Base-by-base conservation (phyloP, 2,888 invertebrate species). In the Tetheella fluctuosa region DNA sequence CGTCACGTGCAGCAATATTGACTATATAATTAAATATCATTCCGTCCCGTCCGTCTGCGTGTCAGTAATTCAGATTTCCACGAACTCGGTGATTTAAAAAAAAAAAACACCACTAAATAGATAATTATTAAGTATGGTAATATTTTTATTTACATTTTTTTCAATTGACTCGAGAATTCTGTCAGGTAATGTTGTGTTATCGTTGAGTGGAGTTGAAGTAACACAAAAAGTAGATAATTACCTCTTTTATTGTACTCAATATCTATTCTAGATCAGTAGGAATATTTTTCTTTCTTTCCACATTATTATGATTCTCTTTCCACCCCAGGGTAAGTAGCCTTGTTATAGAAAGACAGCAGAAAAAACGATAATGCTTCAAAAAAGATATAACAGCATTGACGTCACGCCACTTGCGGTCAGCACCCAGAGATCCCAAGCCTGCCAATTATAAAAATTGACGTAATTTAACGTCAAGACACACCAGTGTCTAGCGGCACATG, bases 31-130 rank as follows among this genome's bases (percentile, higher is more conserved):
- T 64, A 64, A 63, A 61, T 62, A 61, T 48, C 23, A 20, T n/a
- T 20, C 23, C 52, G 17, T 42, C 17, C 17, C 15, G 20, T 48
- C 48, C 12, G 60, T 61, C 59, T 55, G 69, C 66, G 68, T 69
- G 69, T 25, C 61, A 61, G 64, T 64, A 67, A 65, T 59, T 34
- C 60, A 55, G 58, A 52, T 60, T 66, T 63, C 63, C 64, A 56
- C 55, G 30, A 52, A 52, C 34, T 55, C 7, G 25, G 34, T 23
- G 17, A 25, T 37, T 53, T 17, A 30, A 54, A 59, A 34, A 55
- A 52, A 52, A 30, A 34, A 55, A 52, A 52, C 23, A 30, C 58
- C 42, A 30, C 54, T 59, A 37, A 54, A 54, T 53, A 54, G 25
- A 28, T 56, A 52, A 62, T 59, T 59, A 59, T 59, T 55, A 17